Percentiles rank a stretch among this genome's conserved stretches.
Conservation (phyloP, 2,113 vertebrate genomes). For the Scomber japonicus region DNA sequence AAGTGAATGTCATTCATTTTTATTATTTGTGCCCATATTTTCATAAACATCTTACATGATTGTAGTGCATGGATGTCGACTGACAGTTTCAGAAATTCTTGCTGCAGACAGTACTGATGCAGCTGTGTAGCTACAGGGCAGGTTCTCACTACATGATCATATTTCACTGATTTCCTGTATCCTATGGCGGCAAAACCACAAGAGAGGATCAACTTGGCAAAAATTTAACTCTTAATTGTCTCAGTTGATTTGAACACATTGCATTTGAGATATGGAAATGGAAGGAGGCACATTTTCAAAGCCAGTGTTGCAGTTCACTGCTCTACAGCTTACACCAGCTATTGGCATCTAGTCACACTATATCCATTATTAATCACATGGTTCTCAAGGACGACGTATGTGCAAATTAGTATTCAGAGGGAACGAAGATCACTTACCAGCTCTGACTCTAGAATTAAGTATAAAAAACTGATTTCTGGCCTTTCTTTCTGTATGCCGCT, state of each 20-base stretch:
- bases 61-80: neutral
- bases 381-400: slow-evolving; percentile 75
- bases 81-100: slow-evolving; percentile 23
- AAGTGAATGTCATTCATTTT: slow-evolving; percentile 3
- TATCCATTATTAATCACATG: slow-evolving; percentile 81
- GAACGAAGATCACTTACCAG: slow-evolving; percentile 70
- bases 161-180: slow-evolving; percentile 67
- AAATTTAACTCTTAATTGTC: slow-evolving; percentile 52
- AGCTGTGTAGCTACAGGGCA: slow-evolving; percentile 29
- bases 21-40: slow-evolving; percentile 21
- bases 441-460: slow-evolving; percentile 70
- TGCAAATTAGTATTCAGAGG: slow-evolving; percentile 78
- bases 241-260: slow-evolving; percentile 27
- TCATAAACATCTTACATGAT: slow-evolving; percentile 10
- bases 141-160: slow-evolving; percentile 49
- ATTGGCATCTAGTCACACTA: slow-evolving; percentile 71
- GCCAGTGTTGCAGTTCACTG: slow-evolving; percentile 49
- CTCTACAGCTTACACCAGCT: slow-evolving; percentile 47
- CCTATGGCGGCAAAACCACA: slow-evolving; percentile 45
- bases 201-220: slow-evolving; percentile 27
- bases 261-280: slow-evolving; percentile 30
- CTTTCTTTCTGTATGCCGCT: slow-evolving; percentile 24
- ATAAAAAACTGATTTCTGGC: slow-evolving; percentile 60
- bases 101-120: slow-evolving; percentile 47
- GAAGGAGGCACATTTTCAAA: slow-evolving; percentile 48